Evolutionary conservation across 2,113 vertebrate genomes (phyloP), one percentile per base, ranked within the genome.

Genomic region (Rissa tridactyla): DNA sequence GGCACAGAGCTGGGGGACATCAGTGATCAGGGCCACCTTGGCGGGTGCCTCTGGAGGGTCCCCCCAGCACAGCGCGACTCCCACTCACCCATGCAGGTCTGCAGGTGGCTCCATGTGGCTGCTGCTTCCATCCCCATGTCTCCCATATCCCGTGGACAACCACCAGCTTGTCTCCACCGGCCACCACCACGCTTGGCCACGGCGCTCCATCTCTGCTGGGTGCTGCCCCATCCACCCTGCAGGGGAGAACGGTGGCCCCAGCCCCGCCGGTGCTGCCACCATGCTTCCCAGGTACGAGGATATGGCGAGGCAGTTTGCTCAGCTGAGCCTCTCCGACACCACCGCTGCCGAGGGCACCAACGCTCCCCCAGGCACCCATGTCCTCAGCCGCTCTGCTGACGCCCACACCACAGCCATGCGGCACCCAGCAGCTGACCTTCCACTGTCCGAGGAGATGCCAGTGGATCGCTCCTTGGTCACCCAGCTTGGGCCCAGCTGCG

Each of bases 21-120:
- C 44, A 7, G 17, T 46, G 46, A 46, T 46, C 46, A 19, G 46
- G 46, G 46, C 17, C 46, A 46, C 46, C 46, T 46, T 46, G 46
- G 18, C 18, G 46, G 8, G 46, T 46, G 46, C 8, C 46, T 46
- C 46, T 9, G 13, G 46, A 46, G 46, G 18, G 8, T 46, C 5
- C 6, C 20, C 46, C 7, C 2, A 0, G 32, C 38, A 15, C 51
- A 64, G 18, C 38, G 3, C 3, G 20, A 25, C 49, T 69, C 14
- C 32, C 18, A 9, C 19, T 44, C 8, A 11, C 7, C 13, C 15
- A 7, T 4, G 1, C 65, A 88, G 97, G 95, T 13, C 93, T 97
- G 84, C 87, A 96, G 83, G 96, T 95, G 93, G 94, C 96, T 5
- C 96, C 95, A 1, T 93, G 92, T 0, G 80, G 84, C 23, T 98